Conservation (phyloP, 1,140 invertebrate genomes). For the Drosophila jambulina region DNA sequence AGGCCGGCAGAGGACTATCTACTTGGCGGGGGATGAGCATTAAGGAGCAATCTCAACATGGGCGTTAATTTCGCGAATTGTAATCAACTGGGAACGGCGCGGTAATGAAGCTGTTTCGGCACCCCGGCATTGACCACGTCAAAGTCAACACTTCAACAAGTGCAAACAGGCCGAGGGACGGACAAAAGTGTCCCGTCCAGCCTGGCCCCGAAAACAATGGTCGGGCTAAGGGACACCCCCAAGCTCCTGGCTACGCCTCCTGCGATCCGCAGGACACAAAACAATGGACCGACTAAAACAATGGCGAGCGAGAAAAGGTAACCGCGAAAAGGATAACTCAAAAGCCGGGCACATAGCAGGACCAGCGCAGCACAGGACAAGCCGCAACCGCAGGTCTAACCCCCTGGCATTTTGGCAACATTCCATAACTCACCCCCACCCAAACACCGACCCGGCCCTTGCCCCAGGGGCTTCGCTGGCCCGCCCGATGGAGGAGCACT, state of each 20-base stretch:
- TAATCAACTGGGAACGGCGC: slow-evolving; percentile 48
- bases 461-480: not conserved
- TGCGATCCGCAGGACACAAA: slow-evolving; percentile 20
- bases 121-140: slow-evolving; percentile 51
- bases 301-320: slow-evolving; percentile 60
- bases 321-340: slow-evolving; percentile 51
- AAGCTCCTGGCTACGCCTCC: not conserved
- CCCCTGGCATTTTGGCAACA: slow-evolving; percentile 46
- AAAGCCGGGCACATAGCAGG: slow-evolving; percentile 22
- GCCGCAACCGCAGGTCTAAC: slow-evolving; percentile 47
- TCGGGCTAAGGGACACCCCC: slow-evolving; percentile 36
- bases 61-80: slow-evolving; percentile 69
- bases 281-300: slow-evolving; percentile 56
- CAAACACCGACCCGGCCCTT: not conserved
- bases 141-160: slow-evolving; percentile 58
- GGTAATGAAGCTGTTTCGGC: slow-evolving; percentile 65
- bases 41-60: slow-evolving; percentile 64
- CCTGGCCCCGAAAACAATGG: slow-evolving; percentile 35
- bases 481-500: not conserved
- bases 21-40: slow-evolving; percentile 30
- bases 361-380: slow-evolving; percentile 17
- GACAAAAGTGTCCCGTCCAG: slow-evolving; percentile 16
- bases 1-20: slow-evolving; percentile 6
- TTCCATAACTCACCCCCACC: slow-evolving; percentile 28
- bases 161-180: slow-evolving; percentile 21